Conservation (phyloP, 2,113 vertebrate species). For the Solea senegalensis region DNA sequence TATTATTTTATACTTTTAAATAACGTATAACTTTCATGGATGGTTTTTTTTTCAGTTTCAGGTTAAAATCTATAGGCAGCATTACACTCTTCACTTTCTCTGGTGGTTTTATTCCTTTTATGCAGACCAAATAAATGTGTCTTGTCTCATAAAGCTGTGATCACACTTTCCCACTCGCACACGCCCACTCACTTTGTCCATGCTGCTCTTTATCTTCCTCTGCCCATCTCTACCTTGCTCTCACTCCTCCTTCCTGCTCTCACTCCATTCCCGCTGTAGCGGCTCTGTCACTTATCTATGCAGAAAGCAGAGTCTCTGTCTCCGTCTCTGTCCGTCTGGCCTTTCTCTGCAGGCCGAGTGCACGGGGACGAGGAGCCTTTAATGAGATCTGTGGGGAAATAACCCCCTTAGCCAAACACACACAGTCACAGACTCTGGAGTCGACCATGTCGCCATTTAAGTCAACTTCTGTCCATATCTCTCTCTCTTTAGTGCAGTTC, state of each 20-base stretch:
- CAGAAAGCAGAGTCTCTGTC: conserved; percentile 36
- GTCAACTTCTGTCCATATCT: conserved; percentile 15
- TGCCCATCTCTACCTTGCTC: conserved; percentile 53
- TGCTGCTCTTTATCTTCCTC: conserved; percentile 57
- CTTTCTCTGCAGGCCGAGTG: conserved; percentile 60
- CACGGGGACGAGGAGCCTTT: conserved; percentile 66
- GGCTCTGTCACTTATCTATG: conserved; percentile 37
- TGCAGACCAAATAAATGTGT: conserved; percentile 48
- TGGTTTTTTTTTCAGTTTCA: conserved; percentile 12
- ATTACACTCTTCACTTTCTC: conserved; percentile 38
- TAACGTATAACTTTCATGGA: neutral
- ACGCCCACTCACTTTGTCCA: conserved; percentile 64
- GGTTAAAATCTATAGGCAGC: conserved; percentile 19
- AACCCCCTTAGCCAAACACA: conserved; percentile 21
- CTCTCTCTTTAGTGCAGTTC: conserved; percentile 8
- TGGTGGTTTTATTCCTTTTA: conserved; percentile 36
- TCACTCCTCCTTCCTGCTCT: conserved; percentile 29
- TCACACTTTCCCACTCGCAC: conserved; percentile 69
- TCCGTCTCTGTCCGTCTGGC: conserved; percentile 33
- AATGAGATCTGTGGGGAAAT: conserved; percentile 79
- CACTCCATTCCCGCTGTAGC: conserved; percentile 29
- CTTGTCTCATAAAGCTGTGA: conserved; percentile 63
- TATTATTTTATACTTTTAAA: too few relatives aligned
- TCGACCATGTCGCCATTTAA: conserved; percentile 33
- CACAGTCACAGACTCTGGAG: neutral